Base-by-base conservation (phyloP, 2,797 vertebrate species). In the Tokudaia tokunoshimensis region DNA sequence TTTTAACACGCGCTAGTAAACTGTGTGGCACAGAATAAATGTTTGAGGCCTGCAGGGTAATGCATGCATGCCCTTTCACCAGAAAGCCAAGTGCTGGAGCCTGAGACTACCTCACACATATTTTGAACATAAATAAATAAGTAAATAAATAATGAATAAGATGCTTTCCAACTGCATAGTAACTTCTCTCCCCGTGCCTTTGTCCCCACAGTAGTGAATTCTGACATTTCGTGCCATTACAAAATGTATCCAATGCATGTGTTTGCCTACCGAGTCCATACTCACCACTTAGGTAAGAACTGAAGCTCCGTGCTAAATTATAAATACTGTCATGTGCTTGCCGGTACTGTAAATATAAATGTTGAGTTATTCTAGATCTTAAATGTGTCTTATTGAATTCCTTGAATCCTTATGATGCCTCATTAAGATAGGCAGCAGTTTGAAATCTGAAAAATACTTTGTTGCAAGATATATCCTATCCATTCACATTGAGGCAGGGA, bases 201-300 rank as follows among this genome's bases (percentile, higher is more conserved):
- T 22, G 0, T 98, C 97, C 97, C 98, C 82, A 95, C 98, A 99
- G 99, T 99, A 91, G 99, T 99, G 85, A 98, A 99, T 98, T 99
- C 99, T 96, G 99, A 99, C 98, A 98, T 99, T 72, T 99, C 99
- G 78, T 99, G 99, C 98, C 98, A 98, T 84, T 99, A 99, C 97
- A 98, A 97, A 78, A 99, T 99, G 13, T 99, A 99, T 97, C 99
- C 99, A 82, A 99, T 99, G 98, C 99, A 99, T 97, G 99, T 99
- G 1, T 99, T 99, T 99, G 99, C 99, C 98, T 99, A 99, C 97
- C 99, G 99, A 99, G 99, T 99, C 85, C 99, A 99, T 97, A 99
- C 99, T 47, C 99, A 99, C 96, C 99, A 92, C 83, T 99, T 99
- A 80, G 99, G 99, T 99, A 98, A 99, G 99, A 94, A 57, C 31